Evolutionary conservation across 1,140 invertebrate genomes (phyloP), one percentile per base, ranked within the genome.

Genomic region (Drosophila trapezifrons): DNA sequence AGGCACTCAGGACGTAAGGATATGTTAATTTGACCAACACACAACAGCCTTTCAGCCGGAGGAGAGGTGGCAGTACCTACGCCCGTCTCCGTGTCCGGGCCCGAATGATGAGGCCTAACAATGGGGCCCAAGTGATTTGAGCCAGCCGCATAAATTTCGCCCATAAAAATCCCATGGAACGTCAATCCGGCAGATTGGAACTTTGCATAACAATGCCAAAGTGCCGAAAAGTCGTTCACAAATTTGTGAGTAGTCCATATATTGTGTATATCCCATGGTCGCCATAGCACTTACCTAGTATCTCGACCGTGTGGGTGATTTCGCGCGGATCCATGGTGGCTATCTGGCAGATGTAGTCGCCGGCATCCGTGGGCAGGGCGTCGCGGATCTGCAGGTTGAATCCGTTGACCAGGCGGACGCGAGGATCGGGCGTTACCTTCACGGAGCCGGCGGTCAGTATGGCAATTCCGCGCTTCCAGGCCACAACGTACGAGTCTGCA

Each of bases 291-390:
- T 93, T 92, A 94, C 94, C 94, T 65, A 94, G 90, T 67, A 94
- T 93, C 86, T 94, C 93, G 38, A 94, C 92, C 18, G 93, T 94
- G 80, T 94, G 94, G 25, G 93, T 93, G 55, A 94, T 93, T 92
- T 94, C 94, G 46, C 93, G 91, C 42, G 94, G 94, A 73, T 94
- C 92, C 73, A 94, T 90, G 15, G 93, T 94, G 45, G 93, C 94
- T 73, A 94, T 94, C 87, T 94, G 94, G 80, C 94, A 94, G 49
- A 94, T 93, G 87, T 94, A 94, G 79, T 94, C 93, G 13, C 94
- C 94, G 27, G 93, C 94, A 91, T 94, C 94, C 77, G 93, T 93
- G 32, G 93, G 92, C 54, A 92, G 92, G 45, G 93, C 93, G 56
- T 94, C 93, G 58, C 92, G 92, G 62, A 94, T 94, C 85, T 94